Evolutionary conservation across 1,140 invertebrate species (phyloP), one percentile per base, ranked within the genome.

Genomic region (Calycopis cecrops): DNA sequence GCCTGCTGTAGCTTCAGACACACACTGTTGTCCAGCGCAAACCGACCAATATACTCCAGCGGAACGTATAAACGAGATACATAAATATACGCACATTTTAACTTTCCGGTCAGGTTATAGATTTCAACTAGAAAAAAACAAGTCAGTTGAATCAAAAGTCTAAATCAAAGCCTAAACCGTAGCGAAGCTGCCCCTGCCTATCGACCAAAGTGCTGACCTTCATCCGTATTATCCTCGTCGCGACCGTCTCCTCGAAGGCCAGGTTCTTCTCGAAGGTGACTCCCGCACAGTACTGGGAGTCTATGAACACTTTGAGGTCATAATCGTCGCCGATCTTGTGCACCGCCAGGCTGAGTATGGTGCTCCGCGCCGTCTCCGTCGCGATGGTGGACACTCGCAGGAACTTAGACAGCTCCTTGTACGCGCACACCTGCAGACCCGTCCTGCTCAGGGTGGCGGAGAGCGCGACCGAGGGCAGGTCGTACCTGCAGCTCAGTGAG

Each of bases 31-130:
- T n/a, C n/a, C n/a, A n/a, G n/a, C n/a, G n/a, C n/a, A n/a, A n/a
- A n/a, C n/a, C n/a, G n/a, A n/a, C n/a, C n/a, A n/a, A n/a, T n/a
- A n/a, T n/a, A n/a, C n/a, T n/a, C n/a, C n/a, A n/a, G n/a, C n/a
- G n/a, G n/a, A n/a, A n/a, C n/a, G n/a, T n/a, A n/a, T n/a, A n/a
- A n/a, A n/a, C 21, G 6, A 28, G 2, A 85, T 85, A 85, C 80
- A 84, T 84, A 85, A 79, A 76, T 82, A 85, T 71, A 85, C 82
- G 81, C 62, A 73, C 76, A 82, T 80, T 77, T 67, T 61, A 73
- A 70, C 80, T 83, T 64, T 79, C 81, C 48, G 35, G 37, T 55
- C 40, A 54, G 42, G 50, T 48, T 40, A 28, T 35, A 4, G 40
- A 55, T 14, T 9, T 40, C 12, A 14, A 37, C 42, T 34, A 47